These are phyloP conservation scores for Paralvinella palmiformis DNA, from an alignment of 1,140 invertebrate species.

Conservation along the genomic window DNA sequence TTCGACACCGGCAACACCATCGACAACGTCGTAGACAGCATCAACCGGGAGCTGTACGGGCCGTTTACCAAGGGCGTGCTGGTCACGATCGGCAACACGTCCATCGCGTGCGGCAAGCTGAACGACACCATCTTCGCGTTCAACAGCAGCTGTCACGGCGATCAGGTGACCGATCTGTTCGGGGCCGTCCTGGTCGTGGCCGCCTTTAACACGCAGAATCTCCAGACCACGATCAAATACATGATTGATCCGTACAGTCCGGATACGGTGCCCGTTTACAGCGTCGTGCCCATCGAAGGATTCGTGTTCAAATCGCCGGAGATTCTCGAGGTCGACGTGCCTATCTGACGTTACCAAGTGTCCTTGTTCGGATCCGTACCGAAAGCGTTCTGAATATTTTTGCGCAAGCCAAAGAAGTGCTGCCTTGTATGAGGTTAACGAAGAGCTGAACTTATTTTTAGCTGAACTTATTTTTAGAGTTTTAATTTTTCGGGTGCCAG, in stretches of 20 bases:
- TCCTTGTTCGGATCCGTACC: too few species aligned
- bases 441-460: too few species aligned
- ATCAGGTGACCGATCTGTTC: conserved; percentile 19
- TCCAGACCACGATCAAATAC: conserved; percentile 19
- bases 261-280: conserved; percentile 19
- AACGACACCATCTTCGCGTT: conserved; percentile 17
- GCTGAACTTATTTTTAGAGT: too few species aligned
- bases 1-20: conserved; percentile 19
- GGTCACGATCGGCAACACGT: conserved; percentile 16
- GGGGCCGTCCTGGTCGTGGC: conserved; percentile 14
- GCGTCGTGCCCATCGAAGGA: conserved; percentile 14
- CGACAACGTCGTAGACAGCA: conserved; percentile 17
- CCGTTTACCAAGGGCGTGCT: conserved; percentile 17
- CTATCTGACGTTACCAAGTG: not conserved
- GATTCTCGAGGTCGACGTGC: conserved; percentile 17
- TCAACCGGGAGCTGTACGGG: conserved; percentile 20
- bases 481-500: too few species aligned
- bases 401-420: too few species aligned
- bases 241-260: conserved; percentile 19
- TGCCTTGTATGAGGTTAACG: too few species aligned
- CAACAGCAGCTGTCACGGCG: conserved; percentile 19
- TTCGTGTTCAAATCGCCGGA: conserved; percentile 19
- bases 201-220: conserved; percentile 22
- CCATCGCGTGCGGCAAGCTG: conserved; percentile 9
- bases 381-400: too few species aligned